These are phyloP conservation scores for Tragelaphus imberbis DNA, from an alignment of 2,113 vertebrate genomes.

Conservation along the genomic window DNA sequence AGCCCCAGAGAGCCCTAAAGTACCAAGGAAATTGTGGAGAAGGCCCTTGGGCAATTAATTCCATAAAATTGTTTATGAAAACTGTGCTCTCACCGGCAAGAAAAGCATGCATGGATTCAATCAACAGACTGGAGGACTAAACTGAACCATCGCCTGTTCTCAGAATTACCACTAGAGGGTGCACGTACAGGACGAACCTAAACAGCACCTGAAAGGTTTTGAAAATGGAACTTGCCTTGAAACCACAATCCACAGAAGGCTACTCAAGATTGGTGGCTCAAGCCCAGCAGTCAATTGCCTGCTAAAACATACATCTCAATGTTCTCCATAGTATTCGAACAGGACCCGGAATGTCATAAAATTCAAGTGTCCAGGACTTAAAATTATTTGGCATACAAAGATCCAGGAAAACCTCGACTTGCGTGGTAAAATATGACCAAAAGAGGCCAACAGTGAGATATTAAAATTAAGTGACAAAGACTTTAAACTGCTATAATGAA, in stretches of 20 bases:
- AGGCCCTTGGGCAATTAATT: neutral
- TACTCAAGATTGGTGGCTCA: neutral
- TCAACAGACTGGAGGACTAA: neutral
- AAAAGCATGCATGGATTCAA: neutral
- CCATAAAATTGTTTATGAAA: neutral
- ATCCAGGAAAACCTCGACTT: neutral
- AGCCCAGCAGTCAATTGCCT: neutral
- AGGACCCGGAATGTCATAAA: neutral
- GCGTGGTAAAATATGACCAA: neutral
- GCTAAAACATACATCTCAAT: neutral
- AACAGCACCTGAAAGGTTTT: neutral
- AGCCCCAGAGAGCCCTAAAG: neutral
- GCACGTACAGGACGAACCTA: neutral
- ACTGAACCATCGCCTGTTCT: neutral
- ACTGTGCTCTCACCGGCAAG: neutral
- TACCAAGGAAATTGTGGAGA: neutral
- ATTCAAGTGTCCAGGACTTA: neutral
- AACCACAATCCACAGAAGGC: neutral
- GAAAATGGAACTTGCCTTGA: neutral
- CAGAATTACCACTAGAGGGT: neutral
- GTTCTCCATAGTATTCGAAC: neutral
- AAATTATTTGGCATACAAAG: neutral
- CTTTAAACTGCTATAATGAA: neutral
- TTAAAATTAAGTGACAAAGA: neutral
- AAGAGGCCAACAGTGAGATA: neutral